Evolutionary conservation across 2,888 invertebrate species (phyloP).

Genomic region (Girardia tigrina): DNA sequence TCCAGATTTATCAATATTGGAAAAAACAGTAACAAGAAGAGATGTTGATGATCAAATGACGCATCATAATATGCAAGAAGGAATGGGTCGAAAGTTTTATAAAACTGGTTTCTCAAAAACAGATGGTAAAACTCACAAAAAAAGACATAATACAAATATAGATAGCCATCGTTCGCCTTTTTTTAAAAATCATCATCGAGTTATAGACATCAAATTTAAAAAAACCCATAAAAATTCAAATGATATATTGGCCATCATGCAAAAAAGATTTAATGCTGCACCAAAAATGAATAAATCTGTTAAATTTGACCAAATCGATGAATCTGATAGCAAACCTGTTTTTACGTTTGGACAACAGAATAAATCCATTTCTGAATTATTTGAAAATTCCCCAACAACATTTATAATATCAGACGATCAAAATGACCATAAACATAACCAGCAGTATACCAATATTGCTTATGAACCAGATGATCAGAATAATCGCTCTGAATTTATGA

Average conservation of each 20-base stretch:
- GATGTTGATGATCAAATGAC: conserved; percentile 27
- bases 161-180: conserved; percentile 12
- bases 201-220: not conserved
- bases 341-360: not conserved
- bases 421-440: not conserved
- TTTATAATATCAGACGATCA: not conserved
- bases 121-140: not conserved
- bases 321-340: not conserved
- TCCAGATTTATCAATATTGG: conserved; percentile 19
- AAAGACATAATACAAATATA: not conserved
- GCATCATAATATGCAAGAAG: conserved; percentile 26
- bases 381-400: not conserved
- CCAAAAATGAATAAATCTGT: conserved; percentile 23
- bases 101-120: not conserved
- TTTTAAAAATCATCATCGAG: conserved; percentile 5
- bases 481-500: not conserved
- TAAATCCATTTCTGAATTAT: not conserved
- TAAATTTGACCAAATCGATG: not conserved
- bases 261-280: not conserved
- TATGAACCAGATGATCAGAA: not conserved
- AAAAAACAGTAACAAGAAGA: not conserved
- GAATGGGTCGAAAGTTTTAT: conserved; percentile 3
- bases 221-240: not conserved
- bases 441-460: not conserved
- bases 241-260: not conserved